Evolutionary conservation across 2,113 vertebrate species (phyloP), one percentile per base, ranked within the genome.

Genomic region (Channa argus): DNA sequence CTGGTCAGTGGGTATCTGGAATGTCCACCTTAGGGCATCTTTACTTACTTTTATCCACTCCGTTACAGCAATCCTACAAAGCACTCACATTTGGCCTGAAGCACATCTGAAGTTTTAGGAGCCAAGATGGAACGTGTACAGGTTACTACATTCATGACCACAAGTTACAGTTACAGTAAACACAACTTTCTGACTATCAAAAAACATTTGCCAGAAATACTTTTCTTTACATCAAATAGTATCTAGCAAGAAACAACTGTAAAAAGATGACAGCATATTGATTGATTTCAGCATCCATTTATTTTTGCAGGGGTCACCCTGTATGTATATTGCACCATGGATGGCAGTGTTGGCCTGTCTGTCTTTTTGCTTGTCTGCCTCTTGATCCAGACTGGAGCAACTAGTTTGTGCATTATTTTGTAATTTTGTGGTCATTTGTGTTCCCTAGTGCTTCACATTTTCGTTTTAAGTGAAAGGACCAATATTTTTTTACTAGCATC

Each of bases 1-100:
- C 24, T 1, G 51, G 77, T 86, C 72, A 80, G 34, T 63, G 51
- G 53, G 77, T 74, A 81, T 79, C 49, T 67, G 14, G n/a, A 67
- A 53, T 68, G 5, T 65, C 43, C 75, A 65, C 78, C 65, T 61
- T 1, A 4, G 49, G 84, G 24, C n/a, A 46, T 79, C 54, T 81
- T 74, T 61, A 74, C 41, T 71, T 59, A 24, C 51, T 67, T 77
- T 64, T 51, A 71, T 70, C 56, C 44, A 41, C 12, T 60, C n/a
- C 3, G 53, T 72, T 56, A 38, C 37, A 56, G 86, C 80, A 87
- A 44, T 77, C 36, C 52, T 79, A 63, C 53, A 59, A 14, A 63
- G 71, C 12, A 8, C 38, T 56, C 11, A 45, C 4, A 3, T 53
- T 80, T 67, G 54, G 64, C 62, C 50, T 65, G 11, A 66, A 81